Conservation (phyloP, 2,797 vertebrate genomes). For the Arrhamphus sclerolepis region DNA sequence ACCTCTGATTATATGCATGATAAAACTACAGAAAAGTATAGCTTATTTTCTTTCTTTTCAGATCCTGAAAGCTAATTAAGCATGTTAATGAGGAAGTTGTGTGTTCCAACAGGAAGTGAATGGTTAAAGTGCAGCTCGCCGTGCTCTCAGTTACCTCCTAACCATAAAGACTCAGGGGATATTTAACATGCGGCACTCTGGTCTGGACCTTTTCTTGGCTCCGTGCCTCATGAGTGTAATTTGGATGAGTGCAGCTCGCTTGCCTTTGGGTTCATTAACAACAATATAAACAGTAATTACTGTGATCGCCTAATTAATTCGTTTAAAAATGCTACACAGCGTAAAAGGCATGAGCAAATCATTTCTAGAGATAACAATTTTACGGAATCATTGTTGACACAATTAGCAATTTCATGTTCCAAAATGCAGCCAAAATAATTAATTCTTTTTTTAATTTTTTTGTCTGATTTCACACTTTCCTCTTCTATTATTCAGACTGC, state of each 20-base stretch:
- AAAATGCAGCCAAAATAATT: constrained; percentile 77
- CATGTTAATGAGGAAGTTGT: constrained; percentile 5
- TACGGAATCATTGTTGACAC: constrained; percentile 77
- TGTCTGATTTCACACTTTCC: constrained; percentile 48
- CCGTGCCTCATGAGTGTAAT: constrained; percentile 82
- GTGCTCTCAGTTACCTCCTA: constrained; percentile 32
- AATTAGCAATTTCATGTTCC: constrained; percentile 78
- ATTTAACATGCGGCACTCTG: constrained; percentile 65
- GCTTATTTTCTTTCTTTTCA: constrained; percentile 1
- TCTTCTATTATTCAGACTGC: constrained; percentile 59
- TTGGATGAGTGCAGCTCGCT: constrained; percentile 85
- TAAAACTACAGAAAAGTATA: neutral
- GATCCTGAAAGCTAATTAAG: constrained; percentile 10
- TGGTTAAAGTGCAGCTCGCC: constrained; percentile 25
- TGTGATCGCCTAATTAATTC: constrained; percentile 87
- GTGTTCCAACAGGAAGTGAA: constrained; percentile 18
- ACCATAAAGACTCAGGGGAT: constrained; percentile 55
- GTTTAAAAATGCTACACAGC: constrained; percentile 79
- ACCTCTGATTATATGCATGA: constrained; percentile 28
- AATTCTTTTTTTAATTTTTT: constrained; percentile 49
- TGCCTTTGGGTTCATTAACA: constrained; percentile 88
- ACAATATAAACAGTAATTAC: constrained; percentile 89
- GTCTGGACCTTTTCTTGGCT: constrained; percentile 81
- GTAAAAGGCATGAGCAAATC: constrained; percentile 77
- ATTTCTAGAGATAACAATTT: constrained; percentile 80